phyloP scores from a whole-genome alignment of 2,113 vertebrate genomes.

The Platichthys stellatus region DNA sequence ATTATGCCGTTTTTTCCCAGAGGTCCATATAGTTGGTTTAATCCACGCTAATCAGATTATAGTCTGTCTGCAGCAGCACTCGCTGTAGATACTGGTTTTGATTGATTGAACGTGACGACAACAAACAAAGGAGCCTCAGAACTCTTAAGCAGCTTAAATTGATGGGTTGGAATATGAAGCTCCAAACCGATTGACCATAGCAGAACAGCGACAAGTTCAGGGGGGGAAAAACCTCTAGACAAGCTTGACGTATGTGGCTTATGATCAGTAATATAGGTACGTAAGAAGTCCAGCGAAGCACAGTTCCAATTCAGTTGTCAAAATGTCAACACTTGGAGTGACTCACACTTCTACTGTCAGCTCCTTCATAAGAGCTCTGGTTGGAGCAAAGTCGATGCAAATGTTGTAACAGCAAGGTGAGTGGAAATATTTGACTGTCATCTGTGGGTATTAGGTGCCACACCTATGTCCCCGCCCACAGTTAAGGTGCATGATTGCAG shows the following conservation, averaged over 20 bases:
- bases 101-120: constrained; percentile 64
- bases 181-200: constrained; percentile 24
- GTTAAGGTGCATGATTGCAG: no score
- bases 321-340: constrained; percentile 43
- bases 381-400: not conserved
- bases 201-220: not conserved
- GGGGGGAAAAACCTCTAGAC: not conserved
- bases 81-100: constrained; percentile 43
- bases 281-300: constrained; percentile 38
- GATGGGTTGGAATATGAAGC: constrained; percentile 49
- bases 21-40: constrained; percentile 53
- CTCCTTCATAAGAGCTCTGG: constrained; percentile 5
- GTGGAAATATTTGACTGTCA: not conserved
- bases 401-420: not conserved
- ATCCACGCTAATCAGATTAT: constrained; percentile 73
- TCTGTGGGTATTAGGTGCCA: not conserved
- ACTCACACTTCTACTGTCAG: no score
- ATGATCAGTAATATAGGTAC: constrained; percentile 28
- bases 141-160: constrained; percentile 69
- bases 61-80: constrained; percentile 40
- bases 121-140: constrained; percentile 32
- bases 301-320: constrained; percentile 23
- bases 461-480: not conserved
- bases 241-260: constrained; percentile 20
- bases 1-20: constrained; percentile 37